These are phyloP conservation scores for Luperina testacea DNA, from an alignment of 2,888 invertebrate species.

Conservation along the genomic window DNA sequence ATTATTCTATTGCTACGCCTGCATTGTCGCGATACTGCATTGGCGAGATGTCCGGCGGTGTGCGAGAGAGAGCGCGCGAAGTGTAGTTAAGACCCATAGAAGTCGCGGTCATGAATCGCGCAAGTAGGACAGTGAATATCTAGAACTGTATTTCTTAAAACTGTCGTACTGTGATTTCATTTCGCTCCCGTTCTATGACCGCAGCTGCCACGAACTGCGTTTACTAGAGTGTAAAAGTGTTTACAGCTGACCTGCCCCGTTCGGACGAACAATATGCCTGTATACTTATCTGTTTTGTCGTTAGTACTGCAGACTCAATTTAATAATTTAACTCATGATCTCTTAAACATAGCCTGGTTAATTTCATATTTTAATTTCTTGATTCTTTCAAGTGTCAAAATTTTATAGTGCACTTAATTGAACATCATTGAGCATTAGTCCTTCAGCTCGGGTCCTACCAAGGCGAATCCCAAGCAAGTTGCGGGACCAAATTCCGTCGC, in stretches of 20 bases:
- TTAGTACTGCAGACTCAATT: slow-evolving; percentile 8
- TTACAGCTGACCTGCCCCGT: neutral
- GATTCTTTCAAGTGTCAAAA: neutral
- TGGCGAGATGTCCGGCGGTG: neutral
- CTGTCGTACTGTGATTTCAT: neutral
- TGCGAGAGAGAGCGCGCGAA: neutral
- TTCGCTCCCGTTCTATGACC: neutral
- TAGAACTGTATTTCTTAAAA: neutral
- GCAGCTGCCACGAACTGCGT: neutral
- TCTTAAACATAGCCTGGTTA: slow-evolving; percentile 11
- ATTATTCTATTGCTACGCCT: neutral
- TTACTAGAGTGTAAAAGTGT: neutral
- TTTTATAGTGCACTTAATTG: neutral
- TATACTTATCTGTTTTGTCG: neutral
- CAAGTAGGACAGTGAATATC: no score
- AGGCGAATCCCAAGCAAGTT: neutral
- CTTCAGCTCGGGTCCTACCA: neutral
- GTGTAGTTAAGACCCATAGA: neutral
- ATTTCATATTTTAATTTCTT: neutral
- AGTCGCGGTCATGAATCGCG: neutral
- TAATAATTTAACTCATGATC: neutral
- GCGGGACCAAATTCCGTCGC: neutral
- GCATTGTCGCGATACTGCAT: neutral
- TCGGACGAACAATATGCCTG: neutral
- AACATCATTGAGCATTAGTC: slow-evolving; percentile 22